Conservation (phyloP, 92 coral and sea anemone genomes). For the Siderastrea radians region DNA sequence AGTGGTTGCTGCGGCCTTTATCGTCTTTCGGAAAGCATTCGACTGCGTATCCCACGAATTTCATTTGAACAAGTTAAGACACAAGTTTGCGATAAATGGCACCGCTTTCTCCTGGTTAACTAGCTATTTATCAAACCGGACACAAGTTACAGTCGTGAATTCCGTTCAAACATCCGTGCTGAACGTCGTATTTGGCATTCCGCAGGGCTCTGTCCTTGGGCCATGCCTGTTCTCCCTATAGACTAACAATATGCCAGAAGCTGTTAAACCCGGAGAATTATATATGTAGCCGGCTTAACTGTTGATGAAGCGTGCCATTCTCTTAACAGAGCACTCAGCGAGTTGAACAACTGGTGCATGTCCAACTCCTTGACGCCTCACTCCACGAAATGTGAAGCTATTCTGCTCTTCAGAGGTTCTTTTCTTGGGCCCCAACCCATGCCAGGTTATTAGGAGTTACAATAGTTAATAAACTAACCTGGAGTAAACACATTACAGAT, state of each 20-base stretch:
- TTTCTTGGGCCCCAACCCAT: background rate
- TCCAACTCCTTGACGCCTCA: background rate
- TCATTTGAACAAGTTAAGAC: constrained; percentile 5
- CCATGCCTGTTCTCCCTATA: constrained; percentile 54
- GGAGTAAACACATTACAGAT: background rate
- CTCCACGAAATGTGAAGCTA: background rate
- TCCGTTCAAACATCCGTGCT: constrained; percentile 32
- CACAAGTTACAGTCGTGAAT: constrained; percentile 46
- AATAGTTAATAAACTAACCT: background rate
- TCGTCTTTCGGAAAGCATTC: too few species aligned
- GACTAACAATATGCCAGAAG: constrained; percentile 52
- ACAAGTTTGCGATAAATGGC: constrained; percentile 21
- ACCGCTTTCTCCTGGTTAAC: constrained; percentile 32
- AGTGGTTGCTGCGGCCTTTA: too few species aligned
- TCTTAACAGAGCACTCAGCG: background rate
- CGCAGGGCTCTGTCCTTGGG: constrained; percentile 49
- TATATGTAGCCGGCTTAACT: background rate
- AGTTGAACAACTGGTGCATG: background rate
- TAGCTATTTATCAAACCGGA: constrained; percentile 33
- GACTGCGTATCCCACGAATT: too few species aligned
- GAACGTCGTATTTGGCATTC: constrained; percentile 44
- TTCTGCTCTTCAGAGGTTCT: background rate
- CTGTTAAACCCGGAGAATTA: background rate
- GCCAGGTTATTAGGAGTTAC: background rate
- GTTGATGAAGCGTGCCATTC: constrained; percentile 1